Evolutionary conservation across 1,140 invertebrate species (phyloP).

Genomic region (Brachionus manjavacas): DNA sequence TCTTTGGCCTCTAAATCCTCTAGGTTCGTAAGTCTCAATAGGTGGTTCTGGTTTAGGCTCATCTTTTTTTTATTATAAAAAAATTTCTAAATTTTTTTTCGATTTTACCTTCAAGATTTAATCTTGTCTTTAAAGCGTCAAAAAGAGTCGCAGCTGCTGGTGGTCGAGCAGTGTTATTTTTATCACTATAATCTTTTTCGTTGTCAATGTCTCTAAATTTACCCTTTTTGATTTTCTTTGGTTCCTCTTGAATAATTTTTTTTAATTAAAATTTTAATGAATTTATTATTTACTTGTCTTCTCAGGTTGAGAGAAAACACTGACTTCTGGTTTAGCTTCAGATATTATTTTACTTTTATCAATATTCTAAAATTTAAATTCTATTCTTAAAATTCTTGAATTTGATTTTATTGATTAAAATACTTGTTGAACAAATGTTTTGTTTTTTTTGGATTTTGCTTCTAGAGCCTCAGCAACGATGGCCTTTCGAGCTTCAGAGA

Average conservation of each 20-base stretch:
- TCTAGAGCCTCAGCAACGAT: not conserved
- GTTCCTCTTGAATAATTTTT: not conserved
- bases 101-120: constrained; percentile 3
- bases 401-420: not conserved
- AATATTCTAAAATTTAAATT: not conserved
- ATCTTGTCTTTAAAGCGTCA: constrained; percentile 6
- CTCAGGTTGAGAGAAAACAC: not conserved
- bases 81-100: not conserved
- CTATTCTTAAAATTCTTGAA: not conserved
- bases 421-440: constrained; percentile 23
- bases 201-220: constrained; percentile 27
- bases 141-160: not conserved
- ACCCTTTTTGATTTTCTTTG: constrained; percentile 6
- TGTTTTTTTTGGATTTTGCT: not conserved
- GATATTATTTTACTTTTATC: constrained; percentile 7
- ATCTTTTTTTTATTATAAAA: not conserved
- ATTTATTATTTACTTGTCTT: not conserved
- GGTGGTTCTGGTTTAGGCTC: not conserved
- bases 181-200: constrained; percentile 25
- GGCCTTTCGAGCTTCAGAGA: not conserved
- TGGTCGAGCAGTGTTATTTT: constrained; percentile 11
- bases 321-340: not conserved
- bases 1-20: not conserved
- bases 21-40: not conserved
- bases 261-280: too few relatives aligned